Evolutionary conservation across 1,140 invertebrate genomes (phyloP).

Genomic region (Sinonovacula constricta): DNA sequence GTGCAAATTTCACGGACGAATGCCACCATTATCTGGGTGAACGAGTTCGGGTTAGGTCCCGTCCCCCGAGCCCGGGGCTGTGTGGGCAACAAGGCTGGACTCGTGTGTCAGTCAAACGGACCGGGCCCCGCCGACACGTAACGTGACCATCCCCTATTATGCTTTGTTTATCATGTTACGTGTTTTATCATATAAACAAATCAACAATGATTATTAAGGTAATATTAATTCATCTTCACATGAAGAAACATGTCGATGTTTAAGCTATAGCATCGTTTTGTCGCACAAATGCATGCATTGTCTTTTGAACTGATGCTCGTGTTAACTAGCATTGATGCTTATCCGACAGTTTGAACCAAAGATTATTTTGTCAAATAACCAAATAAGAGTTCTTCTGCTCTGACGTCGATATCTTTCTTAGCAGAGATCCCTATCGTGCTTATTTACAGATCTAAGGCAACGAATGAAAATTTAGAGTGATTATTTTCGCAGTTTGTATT

Average conservation of each 20-base stretch:
- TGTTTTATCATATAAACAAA: not conserved
- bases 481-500: no score
- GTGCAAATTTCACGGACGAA: conserved; percentile 24
- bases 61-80: conserved; percentile 48
- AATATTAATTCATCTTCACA: not conserved
- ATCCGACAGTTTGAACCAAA: no score
- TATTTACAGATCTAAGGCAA: no score
- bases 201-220: not conserved
- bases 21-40: conserved; percentile 16
- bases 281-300: not conserved
- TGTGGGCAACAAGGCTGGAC: conserved; percentile 48
- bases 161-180: not conserved
- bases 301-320: not conserved
- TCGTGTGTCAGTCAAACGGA: conserved; percentile 57
- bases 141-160: not conserved
- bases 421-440: no score
- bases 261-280: not conserved
- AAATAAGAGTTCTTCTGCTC: no score
- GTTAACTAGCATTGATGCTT: not conserved
- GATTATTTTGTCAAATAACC: no score
- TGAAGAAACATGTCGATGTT: not conserved
- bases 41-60: conserved; percentile 16
- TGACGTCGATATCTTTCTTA: no score
- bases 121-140: conserved; percentile 27
- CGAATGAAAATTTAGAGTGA: no score